phyloP scores from a whole-genome alignment of 2,797 vertebrate species.

The Phalloptychus januarius region DNA sequence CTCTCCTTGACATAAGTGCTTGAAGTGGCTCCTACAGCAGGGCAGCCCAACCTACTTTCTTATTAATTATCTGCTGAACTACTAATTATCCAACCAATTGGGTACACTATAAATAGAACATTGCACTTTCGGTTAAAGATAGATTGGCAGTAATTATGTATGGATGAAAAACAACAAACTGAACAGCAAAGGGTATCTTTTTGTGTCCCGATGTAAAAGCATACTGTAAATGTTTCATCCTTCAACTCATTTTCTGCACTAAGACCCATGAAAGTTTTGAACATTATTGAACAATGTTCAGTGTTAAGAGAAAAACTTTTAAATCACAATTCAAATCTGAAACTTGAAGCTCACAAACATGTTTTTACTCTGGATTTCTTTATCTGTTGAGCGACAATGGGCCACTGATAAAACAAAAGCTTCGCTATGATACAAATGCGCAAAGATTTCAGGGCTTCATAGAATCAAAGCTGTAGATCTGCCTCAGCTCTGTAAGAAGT shows the following conservation, averaged over 20 bases:
- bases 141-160: background rate
- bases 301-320: background rate
- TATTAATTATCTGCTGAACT: background rate
- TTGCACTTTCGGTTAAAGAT: background rate
- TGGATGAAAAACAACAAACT: background rate
- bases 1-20: background rate
- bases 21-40: background rate
- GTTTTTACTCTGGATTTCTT: background rate
- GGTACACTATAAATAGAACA: background rate
- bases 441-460: background rate
- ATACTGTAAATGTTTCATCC: background rate
- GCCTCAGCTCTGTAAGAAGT: constrained; percentile 22
- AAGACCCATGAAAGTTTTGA: background rate
- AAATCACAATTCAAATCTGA: background rate
- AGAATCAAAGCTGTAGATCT: constrained; percentile 25
- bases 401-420: background rate
- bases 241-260: background rate
- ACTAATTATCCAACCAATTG: background rate
- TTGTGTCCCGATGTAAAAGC: background rate
- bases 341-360: background rate
- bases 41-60: background rate
- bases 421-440: background rate
- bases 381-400: background rate
- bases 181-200: background rate
- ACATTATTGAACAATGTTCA: background rate